A percentile compares a stretch with the other conserved stretches of the same genome.
Conservation (phyloP, 2,797 vertebrate genomes). For the Phrynocephalus guinanensis region DNA sequence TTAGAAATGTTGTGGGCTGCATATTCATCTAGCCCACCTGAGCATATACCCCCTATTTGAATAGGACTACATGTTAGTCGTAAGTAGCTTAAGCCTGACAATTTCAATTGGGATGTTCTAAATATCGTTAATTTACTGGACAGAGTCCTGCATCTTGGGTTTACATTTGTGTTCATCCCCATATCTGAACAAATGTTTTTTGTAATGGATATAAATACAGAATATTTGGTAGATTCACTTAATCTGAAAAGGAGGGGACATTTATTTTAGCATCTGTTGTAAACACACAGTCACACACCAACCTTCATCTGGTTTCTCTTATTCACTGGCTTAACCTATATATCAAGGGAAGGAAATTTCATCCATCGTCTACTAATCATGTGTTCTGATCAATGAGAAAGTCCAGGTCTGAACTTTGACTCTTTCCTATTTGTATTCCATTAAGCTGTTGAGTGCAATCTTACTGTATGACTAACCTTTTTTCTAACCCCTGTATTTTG, state of each 20-base stretch:
- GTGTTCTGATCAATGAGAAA: slow-evolving; percentile 3
- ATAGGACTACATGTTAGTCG: too few species aligned
- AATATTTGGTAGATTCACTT: background rate
- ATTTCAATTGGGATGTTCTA: background rate
- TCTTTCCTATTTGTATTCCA: background rate
- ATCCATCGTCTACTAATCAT: slow-evolving; percentile 11
- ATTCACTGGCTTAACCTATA: slow-evolving; percentile 20
- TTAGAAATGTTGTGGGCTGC: too few species aligned
- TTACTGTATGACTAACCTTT: background rate
- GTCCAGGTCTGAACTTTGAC: background rate
- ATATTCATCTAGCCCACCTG: background rate
- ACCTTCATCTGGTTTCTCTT: slow-evolving; percentile 36
- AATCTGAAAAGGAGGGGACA: background rate
- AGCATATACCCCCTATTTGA: too few species aligned
- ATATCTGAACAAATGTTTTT: background rate
- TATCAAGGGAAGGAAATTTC: slow-evolving; percentile 12
- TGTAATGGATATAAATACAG: background rate
- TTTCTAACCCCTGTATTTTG: background rate
- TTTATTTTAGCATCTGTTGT: background rate
- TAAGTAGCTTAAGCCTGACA: too few species aligned
- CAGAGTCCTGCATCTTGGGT: background rate
- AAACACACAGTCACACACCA: background rate
- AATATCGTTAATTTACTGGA: background rate
- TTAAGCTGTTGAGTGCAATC: background rate
- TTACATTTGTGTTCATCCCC: background rate